phyloP scores from a whole-genome alignment of 1,140 invertebrate genomes.

The Mesaphorura yosii region DNA sequence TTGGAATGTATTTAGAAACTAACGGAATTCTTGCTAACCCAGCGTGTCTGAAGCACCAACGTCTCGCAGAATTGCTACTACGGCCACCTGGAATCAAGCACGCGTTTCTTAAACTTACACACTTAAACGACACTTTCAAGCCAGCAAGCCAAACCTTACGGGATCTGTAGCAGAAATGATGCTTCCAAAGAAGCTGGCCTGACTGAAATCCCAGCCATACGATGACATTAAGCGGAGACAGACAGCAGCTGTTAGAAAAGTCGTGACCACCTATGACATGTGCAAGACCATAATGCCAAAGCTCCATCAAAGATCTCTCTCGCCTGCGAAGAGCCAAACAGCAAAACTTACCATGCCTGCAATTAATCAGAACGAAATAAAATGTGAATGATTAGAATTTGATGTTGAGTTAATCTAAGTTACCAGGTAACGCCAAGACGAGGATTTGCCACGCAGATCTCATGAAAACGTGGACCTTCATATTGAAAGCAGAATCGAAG shows the following conservation, averaged over 20 bases:
- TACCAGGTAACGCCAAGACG: conserved; percentile 20
- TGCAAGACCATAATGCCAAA: too few species aligned
- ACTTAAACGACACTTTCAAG: too few species aligned
- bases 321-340: conserved; percentile 27
- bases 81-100: too few species aligned
- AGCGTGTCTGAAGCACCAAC: conserved; percentile 34
- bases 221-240: conserved; percentile 33
- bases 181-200: conserved; percentile 37
- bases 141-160: too few species aligned
- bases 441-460: neutral
- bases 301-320: too few species aligned
- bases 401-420: neutral
- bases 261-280: conserved; percentile 36
- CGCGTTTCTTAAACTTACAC: too few species aligned
- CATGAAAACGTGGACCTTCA: conserved; percentile 31
- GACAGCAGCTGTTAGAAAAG: conserved; percentile 34
- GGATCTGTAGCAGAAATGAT: conserved; percentile 42
- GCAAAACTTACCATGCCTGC: neutral
- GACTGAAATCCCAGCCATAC: conserved; percentile 31
- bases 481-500: conserved; percentile 41
- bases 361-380: neutral
- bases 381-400: neutral
- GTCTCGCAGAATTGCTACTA: conserved; percentile 40
- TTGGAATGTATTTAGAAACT: neutral
- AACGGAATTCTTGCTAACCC: too few species aligned